A percentile compares a stretch with the other conserved stretches of the same genome.
Evolutionary conservation across 2,888 invertebrate species (phyloP).

Genomic region (Callimorpha dominula): DNA sequence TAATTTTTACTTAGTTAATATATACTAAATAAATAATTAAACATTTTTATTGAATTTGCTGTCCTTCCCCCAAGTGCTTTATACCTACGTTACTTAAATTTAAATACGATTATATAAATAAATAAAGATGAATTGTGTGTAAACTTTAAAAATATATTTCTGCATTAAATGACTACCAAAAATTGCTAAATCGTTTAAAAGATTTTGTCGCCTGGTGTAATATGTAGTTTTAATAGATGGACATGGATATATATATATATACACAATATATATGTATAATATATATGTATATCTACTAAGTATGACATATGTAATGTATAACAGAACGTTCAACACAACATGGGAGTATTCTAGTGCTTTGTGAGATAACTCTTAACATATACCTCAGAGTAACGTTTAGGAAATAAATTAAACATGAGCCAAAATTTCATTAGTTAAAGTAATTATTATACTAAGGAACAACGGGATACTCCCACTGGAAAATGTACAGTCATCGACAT

Average conservation of each 20-base stretch:
- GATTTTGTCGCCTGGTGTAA: slow-evolving; percentile 78
- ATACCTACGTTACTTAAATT: slow-evolving; percentile 86
- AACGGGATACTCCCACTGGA: slow-evolving; percentile 45
- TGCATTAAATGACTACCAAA: slow-evolving; percentile 80
- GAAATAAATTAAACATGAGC: slow-evolving; percentile 50
- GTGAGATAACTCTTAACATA: slow-evolving; percentile 48
- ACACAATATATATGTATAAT: background rate
- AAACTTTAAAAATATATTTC: slow-evolving; percentile 84
- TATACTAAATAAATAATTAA: slow-evolving; percentile 84
- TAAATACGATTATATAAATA: slow-evolving; percentile 85
- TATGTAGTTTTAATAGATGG: slow-evolving; percentile 28
- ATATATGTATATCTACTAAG: background rate
- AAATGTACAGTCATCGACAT: slow-evolving; percentile 45
- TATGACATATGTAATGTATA: slow-evolving; percentile 24
- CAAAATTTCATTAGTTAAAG: slow-evolving; percentile 55
- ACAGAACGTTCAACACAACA: slow-evolving; percentile 19
- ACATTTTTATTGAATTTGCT: slow-evolving; percentile 87
- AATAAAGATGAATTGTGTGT: slow-evolving; percentile 83
- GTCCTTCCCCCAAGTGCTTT: slow-evolving; percentile 88
- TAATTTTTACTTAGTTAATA: slow-evolving; percentile 87
- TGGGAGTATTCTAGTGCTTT: slow-evolving; percentile 53
- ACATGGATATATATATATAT: slow-evolving; percentile 24
- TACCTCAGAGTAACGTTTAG: slow-evolving; percentile 55
- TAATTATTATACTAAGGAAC: slow-evolving; percentile 53
- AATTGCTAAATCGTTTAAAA: slow-evolving; percentile 80